Evolutionary conservation across 2,888 invertebrate genomes (phyloP).

Genomic region (Diplazon laetatorius): DNA sequence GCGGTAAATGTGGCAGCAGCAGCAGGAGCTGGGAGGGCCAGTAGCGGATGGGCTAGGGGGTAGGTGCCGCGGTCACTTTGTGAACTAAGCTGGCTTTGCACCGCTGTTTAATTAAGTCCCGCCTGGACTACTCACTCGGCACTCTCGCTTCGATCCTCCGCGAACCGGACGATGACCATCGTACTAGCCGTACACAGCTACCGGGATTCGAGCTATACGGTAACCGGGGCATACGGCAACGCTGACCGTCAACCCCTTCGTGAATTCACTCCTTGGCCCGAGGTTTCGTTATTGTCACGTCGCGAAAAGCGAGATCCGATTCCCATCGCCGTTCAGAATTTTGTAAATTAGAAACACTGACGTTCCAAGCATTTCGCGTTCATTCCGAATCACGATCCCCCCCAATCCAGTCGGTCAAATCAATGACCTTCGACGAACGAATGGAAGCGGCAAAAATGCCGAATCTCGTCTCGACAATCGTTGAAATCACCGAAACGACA

Average conservation of each 20-base stretch:
- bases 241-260: slow-evolving; percentile 56
- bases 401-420: no score
- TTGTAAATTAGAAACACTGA: no score
- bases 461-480: slow-evolving; percentile 7
- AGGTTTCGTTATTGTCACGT: no score
- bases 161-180: slow-evolving; percentile 61
- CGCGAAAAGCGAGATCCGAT: slow-evolving; percentile 48
- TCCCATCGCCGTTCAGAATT: no score
- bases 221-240: slow-evolving; percentile 17
- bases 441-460: background rate
- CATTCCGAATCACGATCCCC: no score
- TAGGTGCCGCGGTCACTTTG: slow-evolving; percentile 82
- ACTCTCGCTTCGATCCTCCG: slow-evolving; percentile 67
- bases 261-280: slow-evolving; percentile 61
- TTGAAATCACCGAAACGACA: slow-evolving; percentile 42
- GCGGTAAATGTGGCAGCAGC: slow-evolving; percentile 28
- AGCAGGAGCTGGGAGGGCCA: slow-evolving; percentile 41
- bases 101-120: slow-evolving; percentile 82
- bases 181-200: slow-evolving; percentile 41
- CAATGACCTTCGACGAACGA: background rate
- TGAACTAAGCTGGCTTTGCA: slow-evolving; percentile 82
- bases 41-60: slow-evolving; percentile 62
- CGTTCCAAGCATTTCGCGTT: no score
- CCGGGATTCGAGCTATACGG: background rate
- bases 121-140: slow-evolving; percentile 79